Evolutionary conservation across 2,797 vertebrate genomes (phyloP).

Genomic region (Phaenicophaeus curvirostris): DNA sequence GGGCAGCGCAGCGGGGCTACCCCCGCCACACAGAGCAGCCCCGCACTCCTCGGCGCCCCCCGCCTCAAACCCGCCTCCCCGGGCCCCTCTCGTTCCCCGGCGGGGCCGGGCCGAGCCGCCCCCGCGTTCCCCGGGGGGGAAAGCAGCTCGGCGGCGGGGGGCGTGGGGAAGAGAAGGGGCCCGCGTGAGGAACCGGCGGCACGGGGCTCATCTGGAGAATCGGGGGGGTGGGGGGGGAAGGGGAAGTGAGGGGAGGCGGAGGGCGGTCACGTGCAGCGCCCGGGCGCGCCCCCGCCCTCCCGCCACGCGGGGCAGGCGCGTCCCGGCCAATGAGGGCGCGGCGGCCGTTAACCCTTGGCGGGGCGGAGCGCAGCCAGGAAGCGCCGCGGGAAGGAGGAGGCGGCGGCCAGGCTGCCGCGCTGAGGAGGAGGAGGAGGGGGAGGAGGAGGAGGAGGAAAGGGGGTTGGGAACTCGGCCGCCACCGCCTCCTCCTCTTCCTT

Average conservation of each 20-base stretch:
- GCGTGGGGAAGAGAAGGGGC: background rate
- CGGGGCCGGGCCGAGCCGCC: background rate
- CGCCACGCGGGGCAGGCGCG: background rate
- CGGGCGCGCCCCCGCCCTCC: background rate
- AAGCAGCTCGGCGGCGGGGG: background rate
- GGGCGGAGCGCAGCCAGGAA: slow-evolving; percentile 48
- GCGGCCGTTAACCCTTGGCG: slow-evolving; percentile 27
- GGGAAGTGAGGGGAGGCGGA: too few species aligned
- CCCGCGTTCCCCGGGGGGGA: background rate
- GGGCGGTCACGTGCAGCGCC: background rate
- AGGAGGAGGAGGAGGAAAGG: background rate
- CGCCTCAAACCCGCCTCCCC: background rate
- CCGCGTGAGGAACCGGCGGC: background rate
- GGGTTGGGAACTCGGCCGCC: background rate
- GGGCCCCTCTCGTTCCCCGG: background rate
- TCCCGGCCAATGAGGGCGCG: slow-evolving; percentile 46
- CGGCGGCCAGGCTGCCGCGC: slow-evolving; percentile 12
- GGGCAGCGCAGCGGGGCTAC: background rate
- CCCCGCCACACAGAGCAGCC: background rate
- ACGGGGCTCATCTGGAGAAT: too few species aligned
- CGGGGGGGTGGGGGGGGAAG: background rate
- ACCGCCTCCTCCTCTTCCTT: slow-evolving; percentile 10
- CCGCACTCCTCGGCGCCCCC: too few species aligned
- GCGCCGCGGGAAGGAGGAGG: slow-evolving; percentile 18
- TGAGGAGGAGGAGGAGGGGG: background rate